These are phyloP conservation scores for Blennius ocellaris DNA, from an alignment of 2,113 vertebrate species.

Conservation along the genomic window DNA sequence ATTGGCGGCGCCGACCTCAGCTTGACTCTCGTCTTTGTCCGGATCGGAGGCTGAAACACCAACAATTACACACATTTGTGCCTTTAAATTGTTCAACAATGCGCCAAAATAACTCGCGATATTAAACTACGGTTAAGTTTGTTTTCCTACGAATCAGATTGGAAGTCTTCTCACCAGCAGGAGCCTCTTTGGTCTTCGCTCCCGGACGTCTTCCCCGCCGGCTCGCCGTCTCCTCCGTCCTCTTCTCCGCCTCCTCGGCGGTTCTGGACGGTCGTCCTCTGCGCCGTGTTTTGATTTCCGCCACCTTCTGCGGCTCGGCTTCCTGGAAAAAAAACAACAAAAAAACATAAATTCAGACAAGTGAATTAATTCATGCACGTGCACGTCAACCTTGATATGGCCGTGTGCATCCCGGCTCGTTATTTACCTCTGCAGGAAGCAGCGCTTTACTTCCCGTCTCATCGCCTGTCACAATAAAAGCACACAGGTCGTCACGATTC, in stretches of 20 bases:
- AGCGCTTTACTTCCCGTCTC: conserved; percentile 42
- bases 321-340: too few species aligned
- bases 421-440: conserved; percentile 56
- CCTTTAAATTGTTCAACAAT: too few species aligned
- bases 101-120: too few species aligned
- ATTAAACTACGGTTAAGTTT: too few species aligned
- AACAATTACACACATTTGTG: too few species aligned
- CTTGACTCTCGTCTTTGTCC: conserved; percentile 34
- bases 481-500: not conserved
- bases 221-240: conserved; percentile 38
- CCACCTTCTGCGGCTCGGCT: conserved; percentile 44
- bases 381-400: too few species aligned
- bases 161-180: conserved; percentile 31
- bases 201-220: conserved; percentile 50
- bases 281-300: conserved; percentile 62
- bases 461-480: conserved; percentile 49
- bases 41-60: conserved; percentile 6
- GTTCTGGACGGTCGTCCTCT: conserved; percentile 64
- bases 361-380: too few species aligned
- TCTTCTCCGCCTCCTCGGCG: conserved; percentile 44
- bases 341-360: not conserved
- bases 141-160: too few species aligned
- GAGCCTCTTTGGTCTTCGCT: conserved; percentile 37
- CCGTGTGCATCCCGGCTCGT: not conserved
- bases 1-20: conserved; percentile 5